Base-by-base conservation (phyloP, 2,888 invertebrate species). In the Laspeyria flexula region DNA sequence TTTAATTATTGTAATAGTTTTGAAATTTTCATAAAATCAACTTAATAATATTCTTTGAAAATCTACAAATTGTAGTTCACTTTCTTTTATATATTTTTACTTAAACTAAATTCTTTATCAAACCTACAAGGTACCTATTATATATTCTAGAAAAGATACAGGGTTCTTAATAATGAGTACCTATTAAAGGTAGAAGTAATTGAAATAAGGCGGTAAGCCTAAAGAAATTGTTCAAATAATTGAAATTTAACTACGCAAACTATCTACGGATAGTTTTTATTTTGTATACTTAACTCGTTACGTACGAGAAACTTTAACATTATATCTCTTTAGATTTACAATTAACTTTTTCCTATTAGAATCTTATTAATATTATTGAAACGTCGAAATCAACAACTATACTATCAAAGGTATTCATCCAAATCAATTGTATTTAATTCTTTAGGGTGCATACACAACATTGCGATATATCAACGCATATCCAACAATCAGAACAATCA, bases 321-420 rank as follows among this genome's bases (percentile, higher is more conserved):
- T 39, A 23, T 38, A 15, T 23, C 12, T 33, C 10, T 31, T 16
- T 2, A 2, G 11, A n/a, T 34, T 16, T 29, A 27, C 15, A 3
- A 29, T 30, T 21, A 37, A 0, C 9, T 35, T 30, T 16, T 40
- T 30, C 33, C 10, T 15, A 42, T 42, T 37, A 16, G 25, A 43
- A n/a, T 34, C n/a, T 30, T 21, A 10, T 25, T 42, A 41, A 34
- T 44, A 3, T 1, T 15, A 43, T 43, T 44, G 10, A 52, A 59
- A 59, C 62, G 55, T 67, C 66, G 66, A 65, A 65, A 65, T 65
- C 56, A 53, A 54, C 9, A 37, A 39, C 31, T n/a, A 18, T 49
- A n/a, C 9, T 25, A 25, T 53, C 43, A 11, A 45, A 16, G 18
- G 31, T 37, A 43, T 45, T 43, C 18, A 30, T 42, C 10, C 33